Conservation (phyloP, 2,888 invertebrate genomes). For the Cremastobaeus sp. region DNA sequence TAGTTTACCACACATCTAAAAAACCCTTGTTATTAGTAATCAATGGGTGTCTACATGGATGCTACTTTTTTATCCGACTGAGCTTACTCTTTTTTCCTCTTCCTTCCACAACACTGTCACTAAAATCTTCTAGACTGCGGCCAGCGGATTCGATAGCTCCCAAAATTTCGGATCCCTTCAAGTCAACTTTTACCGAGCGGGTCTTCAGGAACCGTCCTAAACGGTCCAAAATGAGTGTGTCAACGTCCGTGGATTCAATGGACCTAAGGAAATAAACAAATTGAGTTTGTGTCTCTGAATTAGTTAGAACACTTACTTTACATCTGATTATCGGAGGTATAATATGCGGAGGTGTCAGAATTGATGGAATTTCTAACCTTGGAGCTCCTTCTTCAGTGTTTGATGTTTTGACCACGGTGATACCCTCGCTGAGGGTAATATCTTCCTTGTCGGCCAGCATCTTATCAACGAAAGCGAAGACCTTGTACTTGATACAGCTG, state of each 20-base stretch:
- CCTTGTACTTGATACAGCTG: conserved; percentile 91
- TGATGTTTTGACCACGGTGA: conserved; percentile 87
- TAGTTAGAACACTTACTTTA: not conserved
- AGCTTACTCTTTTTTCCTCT: conserved; percentile 88
- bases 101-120: conserved; percentile 82
- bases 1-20: conserved; percentile 5
- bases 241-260: conserved; percentile 79
- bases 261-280: conserved; percentile 66
- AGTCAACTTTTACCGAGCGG: conserved; percentile 89
- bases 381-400: conserved; percentile 88
- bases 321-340: not conserved
- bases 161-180: conserved; percentile 90
- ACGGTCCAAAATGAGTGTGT: conserved; percentile 83
- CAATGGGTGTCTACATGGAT: too few species aligned
- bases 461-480: conserved; percentile 92
- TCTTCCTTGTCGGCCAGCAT: conserved; percentile 89
- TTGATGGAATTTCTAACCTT: too few species aligned
- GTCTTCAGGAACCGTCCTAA: conserved; percentile 87
- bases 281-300: too few species aligned
- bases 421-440: conserved; percentile 89
- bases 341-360: too few species aligned
- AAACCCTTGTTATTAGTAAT: too few species aligned
- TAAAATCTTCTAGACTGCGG: conserved; percentile 84
- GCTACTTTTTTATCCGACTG: not conserved
- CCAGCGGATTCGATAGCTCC: conserved; percentile 89